Conservation (phyloP, 30 jellyfish, hydroid and myxozoan species). For the Cassiopea xamachana region DNA sequence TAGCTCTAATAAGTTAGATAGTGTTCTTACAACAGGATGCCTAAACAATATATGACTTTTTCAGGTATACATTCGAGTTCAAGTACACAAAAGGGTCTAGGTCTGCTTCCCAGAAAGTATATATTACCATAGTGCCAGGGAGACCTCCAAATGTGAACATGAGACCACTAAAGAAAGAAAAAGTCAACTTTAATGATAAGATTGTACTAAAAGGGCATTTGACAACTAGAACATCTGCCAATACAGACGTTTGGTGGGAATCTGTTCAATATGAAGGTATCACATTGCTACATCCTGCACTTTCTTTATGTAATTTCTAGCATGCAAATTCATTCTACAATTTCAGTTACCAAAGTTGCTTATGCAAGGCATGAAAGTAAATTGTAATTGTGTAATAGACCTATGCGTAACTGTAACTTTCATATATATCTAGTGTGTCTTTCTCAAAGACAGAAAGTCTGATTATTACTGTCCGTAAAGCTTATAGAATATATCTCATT, state of each 20-base stretch:
- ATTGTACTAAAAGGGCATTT: slow-evolving; percentile 60
- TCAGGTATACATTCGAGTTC: slow-evolving; percentile 61
- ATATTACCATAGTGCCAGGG: slow-evolving; percentile 62
- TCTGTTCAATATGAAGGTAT: slow-evolving; percentile 58
- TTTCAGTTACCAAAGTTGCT: too few relatives aligned
- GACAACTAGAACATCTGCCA: slow-evolving; percentile 1
- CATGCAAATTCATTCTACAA: too few relatives aligned
- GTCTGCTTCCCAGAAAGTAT: slow-evolving; percentile 46
- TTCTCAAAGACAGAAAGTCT: too few relatives aligned
- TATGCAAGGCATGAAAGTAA: too few relatives aligned
- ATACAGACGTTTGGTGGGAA: slow-evolving; percentile 70
- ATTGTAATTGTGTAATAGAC: too few relatives aligned
- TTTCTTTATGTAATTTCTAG: too few relatives aligned
- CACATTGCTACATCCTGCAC: neutral
- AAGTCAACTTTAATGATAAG: slow-evolving; percentile 47
- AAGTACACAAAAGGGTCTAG: slow-evolving; percentile 70
- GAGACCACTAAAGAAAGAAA: slow-evolving; percentile 51
- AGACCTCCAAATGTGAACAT: slow-evolving; percentile 72
- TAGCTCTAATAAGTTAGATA: too few relatives aligned
- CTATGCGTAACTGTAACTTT: too few relatives aligned
- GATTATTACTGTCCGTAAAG: too few relatives aligned
- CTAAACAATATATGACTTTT: neutral
- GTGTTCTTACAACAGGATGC: neutral
- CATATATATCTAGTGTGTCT: too few relatives aligned
- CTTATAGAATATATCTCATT: too few relatives aligned